A percentile compares a stretch with the other conserved stretches of the same genome.
Conservation (phyloP, 2,888 invertebrate genomes). For the Cinara cedri region DNA sequence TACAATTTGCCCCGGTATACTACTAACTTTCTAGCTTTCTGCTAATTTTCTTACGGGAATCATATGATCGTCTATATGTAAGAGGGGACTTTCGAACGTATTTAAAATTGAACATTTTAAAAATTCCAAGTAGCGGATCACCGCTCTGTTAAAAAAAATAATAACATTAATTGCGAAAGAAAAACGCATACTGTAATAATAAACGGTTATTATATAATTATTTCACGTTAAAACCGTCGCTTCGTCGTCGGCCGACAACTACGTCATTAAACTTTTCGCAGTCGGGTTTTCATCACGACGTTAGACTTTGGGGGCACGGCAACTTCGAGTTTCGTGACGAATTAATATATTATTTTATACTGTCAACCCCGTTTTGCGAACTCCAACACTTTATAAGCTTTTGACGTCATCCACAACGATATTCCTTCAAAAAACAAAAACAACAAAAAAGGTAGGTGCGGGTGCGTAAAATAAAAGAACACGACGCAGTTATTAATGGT, state of each 20-base stretch:
- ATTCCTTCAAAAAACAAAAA: background rate
- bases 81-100: no score
- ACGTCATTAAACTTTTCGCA: background rate
- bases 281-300: background rate
- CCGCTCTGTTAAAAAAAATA: background rate
- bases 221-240: background rate
- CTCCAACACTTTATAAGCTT: background rate
- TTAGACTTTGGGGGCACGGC: background rate
- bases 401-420: conserved; percentile 16
- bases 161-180: background rate
- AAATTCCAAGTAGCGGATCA: background rate
- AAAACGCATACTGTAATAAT: background rate
- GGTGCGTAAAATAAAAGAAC: background rate
- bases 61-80: no score
- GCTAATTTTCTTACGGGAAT: no score
- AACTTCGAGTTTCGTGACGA: conserved; percentile 15
- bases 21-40: no score
- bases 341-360: conserved; percentile 9
- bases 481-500: conserved; percentile 29
- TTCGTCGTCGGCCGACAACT: background rate
- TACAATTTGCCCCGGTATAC: no score
- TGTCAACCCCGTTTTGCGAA: conserved; percentile 8
- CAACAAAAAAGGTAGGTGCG: background rate
- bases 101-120: background rate
- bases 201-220: no score